Evolutionary conservation across 2,797 vertebrate species (phyloP).

Genomic region (Siniperca obscura): DNA sequence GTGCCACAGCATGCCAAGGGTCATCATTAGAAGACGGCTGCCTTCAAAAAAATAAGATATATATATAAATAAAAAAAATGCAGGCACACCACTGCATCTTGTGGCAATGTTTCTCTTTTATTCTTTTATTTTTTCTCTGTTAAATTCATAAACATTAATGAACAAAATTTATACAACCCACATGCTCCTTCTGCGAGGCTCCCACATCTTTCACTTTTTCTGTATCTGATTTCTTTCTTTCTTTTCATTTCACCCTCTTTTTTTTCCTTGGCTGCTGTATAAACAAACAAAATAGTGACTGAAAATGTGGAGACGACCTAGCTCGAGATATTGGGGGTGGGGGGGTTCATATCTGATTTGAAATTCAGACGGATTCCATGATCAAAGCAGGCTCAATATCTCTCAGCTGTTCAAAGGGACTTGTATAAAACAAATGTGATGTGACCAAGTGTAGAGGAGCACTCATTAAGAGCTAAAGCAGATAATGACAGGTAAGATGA

Average conservation of each 20-base stretch:
- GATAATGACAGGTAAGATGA: conserved; percentile 92
- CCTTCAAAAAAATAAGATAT: conserved; percentile 86
- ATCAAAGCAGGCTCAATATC: conserved; percentile 96
- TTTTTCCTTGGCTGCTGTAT: conserved; percentile 73
- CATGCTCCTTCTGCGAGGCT: conserved; percentile 63
- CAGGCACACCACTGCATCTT: conserved; percentile 83
- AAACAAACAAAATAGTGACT: conserved; percentile 86
- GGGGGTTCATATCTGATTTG: conserved; percentile 89
- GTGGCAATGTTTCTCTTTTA: conserved; percentile 85
- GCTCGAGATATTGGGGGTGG: conserved; percentile 71
- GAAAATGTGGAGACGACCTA: conserved; percentile 79
- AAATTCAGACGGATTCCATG: conserved; percentile 94
- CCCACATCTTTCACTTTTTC: conserved; percentile 66
- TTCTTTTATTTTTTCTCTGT: conserved; percentile 83
- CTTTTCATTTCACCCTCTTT: conserved; percentile 54
- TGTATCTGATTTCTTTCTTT: conserved; percentile 69
- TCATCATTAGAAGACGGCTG: conserved; percentile 98
- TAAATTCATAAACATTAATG: conserved; percentile 97
- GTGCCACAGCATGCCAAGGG: conserved; percentile 97
- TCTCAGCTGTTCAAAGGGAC: conserved; percentile 98
- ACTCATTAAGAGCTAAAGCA: conserved; percentile 96
- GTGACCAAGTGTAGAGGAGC: conserved; percentile 95
- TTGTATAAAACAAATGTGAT: conserved; percentile 94
- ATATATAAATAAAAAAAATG: conserved; percentile 17
- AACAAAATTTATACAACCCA: conserved; percentile 88